Base-by-base conservation (phyloP, 2,797 vertebrate genomes). In the Tenualosa thibaudeaui region DNA sequence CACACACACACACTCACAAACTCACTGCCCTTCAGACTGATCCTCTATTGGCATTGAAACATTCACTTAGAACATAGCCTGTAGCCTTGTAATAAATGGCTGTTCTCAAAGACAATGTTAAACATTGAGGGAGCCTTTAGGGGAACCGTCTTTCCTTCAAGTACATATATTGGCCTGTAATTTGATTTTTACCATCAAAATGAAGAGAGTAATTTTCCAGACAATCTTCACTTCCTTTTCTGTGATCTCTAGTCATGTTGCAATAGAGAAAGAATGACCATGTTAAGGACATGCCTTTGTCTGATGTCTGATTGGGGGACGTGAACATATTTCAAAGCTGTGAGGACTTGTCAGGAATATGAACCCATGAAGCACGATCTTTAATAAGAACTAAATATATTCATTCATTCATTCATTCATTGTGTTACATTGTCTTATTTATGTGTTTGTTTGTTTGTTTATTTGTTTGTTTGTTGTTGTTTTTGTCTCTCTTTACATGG, bases 51-150 rank as follows among this genome's bases (percentile, higher is more conserved):
- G 71, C 71, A 78, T 78, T 9, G 37, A n/a, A 78, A 6, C 37
- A 22, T 46, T 78, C 19, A n/a, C 71, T 46, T 40, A 78, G 71
- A 43, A 78, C 71, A 78, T 78, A 78, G 71, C 71, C 71, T 46
- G 37, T 46, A 78, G 71, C 37, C 71, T 78, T 46, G 71, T 78
- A 78, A 78, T 78, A 46, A 78, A 43, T 37, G 71, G 37, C 71
- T 22, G 71, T 46, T 43, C 37, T 46, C 15, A 78, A 71, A 71
- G 37, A 78, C 71, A 78, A 43, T 43, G 37, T 75, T 40, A 78
- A 17, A 46, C 71, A 78, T 78, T 78, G 40, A 78, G 71, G 40
- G 40, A 3, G 37, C 5, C 26, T 37, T 12, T 5, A 78, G 40
- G 68, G 13, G 26, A 40, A 37, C 8, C 10, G 65, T 71, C 26